Percentiles rank a stretch among this genome's conserved stretches.
phyloP scores from a whole-genome alignment of 2,888 invertebrate genomes.

The Eilema caniola region DNA sequence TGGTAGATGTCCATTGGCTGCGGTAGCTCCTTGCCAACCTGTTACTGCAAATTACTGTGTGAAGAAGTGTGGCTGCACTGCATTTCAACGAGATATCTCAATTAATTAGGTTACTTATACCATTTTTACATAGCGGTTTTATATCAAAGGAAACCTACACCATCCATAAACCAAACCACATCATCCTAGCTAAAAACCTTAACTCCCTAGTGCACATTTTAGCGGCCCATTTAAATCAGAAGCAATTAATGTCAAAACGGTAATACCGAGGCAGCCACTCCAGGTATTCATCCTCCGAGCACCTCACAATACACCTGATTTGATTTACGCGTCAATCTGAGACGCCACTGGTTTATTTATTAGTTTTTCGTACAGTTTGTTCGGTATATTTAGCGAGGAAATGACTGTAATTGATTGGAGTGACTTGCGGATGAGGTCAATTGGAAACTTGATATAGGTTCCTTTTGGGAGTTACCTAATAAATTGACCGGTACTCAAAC shows the following conservation, averaged over 20 bases:
- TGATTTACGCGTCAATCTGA: slow-evolving; percentile 54
- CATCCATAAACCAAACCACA: too few relatives aligned
- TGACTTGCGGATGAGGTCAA: slow-evolving; percentile 20
- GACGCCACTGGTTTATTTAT: slow-evolving; percentile 42
- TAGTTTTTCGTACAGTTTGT: slow-evolving; percentile 44
- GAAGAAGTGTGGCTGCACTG: too few relatives aligned
- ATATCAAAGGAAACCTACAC: too few relatives aligned
- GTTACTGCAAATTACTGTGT: too few relatives aligned
- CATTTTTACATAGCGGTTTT: too few relatives aligned
- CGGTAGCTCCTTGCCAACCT: too few relatives aligned
- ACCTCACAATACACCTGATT: slow-evolving; percentile 46
- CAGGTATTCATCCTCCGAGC: slow-evolving; percentile 67
- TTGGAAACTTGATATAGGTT: slow-evolving; percentile 3
- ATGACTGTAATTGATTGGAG: slow-evolving; percentile 25
- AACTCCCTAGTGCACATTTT: slow-evolving; percentile 62
- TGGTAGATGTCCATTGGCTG: too few relatives aligned
- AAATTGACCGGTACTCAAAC: background rate
- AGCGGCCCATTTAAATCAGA: slow-evolving; percentile 70
- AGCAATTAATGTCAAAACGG: slow-evolving; percentile 80
- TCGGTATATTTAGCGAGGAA: slow-evolving; percentile 8
- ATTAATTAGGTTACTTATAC: too few relatives aligned
- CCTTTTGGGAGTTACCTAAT: background rate
- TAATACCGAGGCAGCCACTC: slow-evolving; percentile 69
- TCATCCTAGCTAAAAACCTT: background rate
- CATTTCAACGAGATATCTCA: too few relatives aligned